Base-by-base conservation (phyloP, 2,888 invertebrate species). In the Itoplectis maculator region DNA sequence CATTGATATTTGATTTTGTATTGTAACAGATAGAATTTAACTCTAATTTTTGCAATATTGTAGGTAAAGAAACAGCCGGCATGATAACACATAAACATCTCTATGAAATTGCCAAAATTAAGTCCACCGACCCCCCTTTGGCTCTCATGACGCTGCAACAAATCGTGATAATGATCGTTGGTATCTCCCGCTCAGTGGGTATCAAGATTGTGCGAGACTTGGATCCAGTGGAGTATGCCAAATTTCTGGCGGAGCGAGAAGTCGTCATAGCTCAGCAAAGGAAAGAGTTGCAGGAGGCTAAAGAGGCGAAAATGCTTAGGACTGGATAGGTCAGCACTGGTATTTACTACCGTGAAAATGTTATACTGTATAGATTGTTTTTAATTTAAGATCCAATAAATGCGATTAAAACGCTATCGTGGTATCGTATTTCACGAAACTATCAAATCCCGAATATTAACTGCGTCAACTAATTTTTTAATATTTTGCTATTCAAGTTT, bases 101-200 rank as follows among this genome's bases (percentile, higher is more conserved):
- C 13, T 99, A 99, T 93, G 99, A 99, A 95, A 99, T 99, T 91
- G 99, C 99, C 0, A 95, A 96, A 93, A 97, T 99, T n/a, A 99
- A 99, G 93, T 94, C 95, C n/a, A 94, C 96, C 91, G 99, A 99
- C 93, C 97, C 97, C 3, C 93, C 96, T 0, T 92, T 96, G 29
- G 95, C 95, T 88, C 94, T 95, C 88, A 93, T 94, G 84, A 91
- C 94, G 9, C 88, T 97, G 82, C 90, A 97, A 93, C 95, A 96
- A 90, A 95, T 99, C 89, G 98, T 98, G 91, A 94, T 95, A 85
- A 95, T 96, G 95, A 90, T 99, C 9, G 95, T 98, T 85, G 96
- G 96, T 0, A 94, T 95, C 69, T 98, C 98, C 7, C 95, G 95
- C 86, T 95, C 96, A 0, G 95, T 96, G 93, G 99, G 99, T 0